These are phyloP conservation scores for Lucifuga dentata DNA, from an alignment of 2,113 vertebrate species.

Conservation along the genomic window DNA sequence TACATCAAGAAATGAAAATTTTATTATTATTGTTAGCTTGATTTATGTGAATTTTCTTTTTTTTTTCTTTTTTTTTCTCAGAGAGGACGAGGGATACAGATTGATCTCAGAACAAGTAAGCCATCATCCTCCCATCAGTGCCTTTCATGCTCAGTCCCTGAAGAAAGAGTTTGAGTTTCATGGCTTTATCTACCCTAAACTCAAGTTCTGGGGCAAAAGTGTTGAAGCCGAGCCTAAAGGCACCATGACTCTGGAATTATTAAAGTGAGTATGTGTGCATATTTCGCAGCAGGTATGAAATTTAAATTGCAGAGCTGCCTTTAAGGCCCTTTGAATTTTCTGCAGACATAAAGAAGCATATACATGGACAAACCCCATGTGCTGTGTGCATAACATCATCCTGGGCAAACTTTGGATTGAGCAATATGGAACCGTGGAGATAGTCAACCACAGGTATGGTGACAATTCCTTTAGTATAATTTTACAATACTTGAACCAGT, in stretches of 20 bases:
- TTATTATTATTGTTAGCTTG: too few species aligned
- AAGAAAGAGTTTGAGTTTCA: conserved; percentile 93
- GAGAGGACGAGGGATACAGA: conserved; percentile 93
- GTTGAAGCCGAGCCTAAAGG: conserved; percentile 97
- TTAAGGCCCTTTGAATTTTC: not conserved
- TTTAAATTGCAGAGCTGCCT: too few species aligned
- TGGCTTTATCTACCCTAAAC: conserved; percentile 96
- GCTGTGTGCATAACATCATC: conserved; percentile 97
- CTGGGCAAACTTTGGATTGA: conserved; percentile 98
- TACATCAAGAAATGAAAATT: not conserved
- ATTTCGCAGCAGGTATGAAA: not conserved
- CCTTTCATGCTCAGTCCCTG: conserved; percentile 93
- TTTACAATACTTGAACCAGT: not conserved
- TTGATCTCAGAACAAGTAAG: conserved; percentile 97
- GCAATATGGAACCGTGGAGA: conserved; percentile 93
- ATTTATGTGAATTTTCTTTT: not conserved
- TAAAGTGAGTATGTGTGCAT: conserved; percentile 84
- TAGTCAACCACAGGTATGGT: conserved; percentile 93
- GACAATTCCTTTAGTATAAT: not conserved
- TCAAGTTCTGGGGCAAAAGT: conserved; percentile 98
- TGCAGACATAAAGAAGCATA: conserved; percentile 92
- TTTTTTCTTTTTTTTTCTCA: conserved; percentile 40
- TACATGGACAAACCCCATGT: conserved; percentile 96
- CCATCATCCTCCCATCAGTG: conserved; percentile 96
- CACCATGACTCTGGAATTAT: conserved; percentile 94